phyloP scores from a whole-genome alignment of 2,888 invertebrate genomes.

The Mimumesa dahlbomi region DNA sequence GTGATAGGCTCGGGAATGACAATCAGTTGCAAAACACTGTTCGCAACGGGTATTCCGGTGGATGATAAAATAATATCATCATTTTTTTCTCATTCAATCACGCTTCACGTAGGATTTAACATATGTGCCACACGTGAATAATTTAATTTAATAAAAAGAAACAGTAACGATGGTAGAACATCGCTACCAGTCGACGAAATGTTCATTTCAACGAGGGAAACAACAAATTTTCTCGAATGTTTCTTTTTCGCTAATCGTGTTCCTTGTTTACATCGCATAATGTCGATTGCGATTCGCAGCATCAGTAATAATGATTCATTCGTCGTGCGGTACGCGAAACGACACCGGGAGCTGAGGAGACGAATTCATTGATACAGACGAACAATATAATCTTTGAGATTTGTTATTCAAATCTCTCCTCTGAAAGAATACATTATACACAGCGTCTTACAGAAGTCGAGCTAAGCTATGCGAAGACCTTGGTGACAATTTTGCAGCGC shows the following conservation, averaged over 20 bases:
- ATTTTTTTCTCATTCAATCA: background rate
- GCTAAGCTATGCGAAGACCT: constrained; percentile 19
- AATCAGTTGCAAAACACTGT: background rate
- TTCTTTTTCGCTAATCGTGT: too few species aligned
- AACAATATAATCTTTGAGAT: constrained; percentile 45
- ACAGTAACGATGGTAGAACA: too few species aligned
- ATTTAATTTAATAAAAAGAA: too few species aligned
- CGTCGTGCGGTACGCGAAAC: background rate
- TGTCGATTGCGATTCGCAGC: too few species aligned
- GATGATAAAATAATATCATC: background rate
- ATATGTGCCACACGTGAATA: too few species aligned
- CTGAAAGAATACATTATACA: constrained; percentile 15
- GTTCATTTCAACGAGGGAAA: too few species aligned
- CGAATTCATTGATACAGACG: constrained; percentile 4
- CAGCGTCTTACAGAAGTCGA: constrained; percentile 24
- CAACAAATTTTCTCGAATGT: too few species aligned
- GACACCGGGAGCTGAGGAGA: constrained; percentile 1
- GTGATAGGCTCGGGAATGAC: background rate
- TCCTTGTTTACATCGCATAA: too few species aligned
- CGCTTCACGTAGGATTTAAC: too few species aligned
- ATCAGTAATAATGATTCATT: background rate
- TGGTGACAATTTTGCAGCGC: constrained; percentile 29
- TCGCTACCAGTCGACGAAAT: too few species aligned
- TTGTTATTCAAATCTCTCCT: constrained; percentile 62
- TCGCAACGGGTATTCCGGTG: background rate